Conservation (phyloP, 2,888 invertebrate genomes). For the Netelia fuscicornis region DNA sequence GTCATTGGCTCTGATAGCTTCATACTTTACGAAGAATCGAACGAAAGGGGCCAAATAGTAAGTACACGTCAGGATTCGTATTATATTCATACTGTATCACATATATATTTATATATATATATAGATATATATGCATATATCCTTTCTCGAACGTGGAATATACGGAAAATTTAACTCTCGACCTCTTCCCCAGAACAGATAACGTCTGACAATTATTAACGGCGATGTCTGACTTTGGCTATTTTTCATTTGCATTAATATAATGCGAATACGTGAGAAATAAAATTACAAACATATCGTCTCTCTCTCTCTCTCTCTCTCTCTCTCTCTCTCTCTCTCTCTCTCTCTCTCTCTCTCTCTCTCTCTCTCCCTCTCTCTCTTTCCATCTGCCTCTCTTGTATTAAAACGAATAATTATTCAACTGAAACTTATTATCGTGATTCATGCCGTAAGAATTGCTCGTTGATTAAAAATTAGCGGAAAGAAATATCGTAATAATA, state of each 20-base stretch:
- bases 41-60: slow-evolving; percentile 74
- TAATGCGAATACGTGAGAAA: neutral
- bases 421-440: too few species aligned
- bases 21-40: slow-evolving; percentile 83
- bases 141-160: slow-evolving; percentile 18
- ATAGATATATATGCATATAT: neutral
- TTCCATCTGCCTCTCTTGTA: too few species aligned
- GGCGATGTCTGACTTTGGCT: neutral
- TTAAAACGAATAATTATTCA: too few species aligned
- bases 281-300: neutral
- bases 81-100: slow-evolving; percentile 62
- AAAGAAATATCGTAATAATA: too few species aligned
- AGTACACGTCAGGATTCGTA: slow-evolving; percentile 73
- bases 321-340: too few species aligned
- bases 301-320: too few species aligned
- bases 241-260: slow-evolving; percentile 20
- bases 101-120: slow-evolving; percentile 33
- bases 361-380: too few species aligned
- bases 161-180: slow-evolving; percentile 23
- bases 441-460: too few species aligned
- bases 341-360: too few species aligned
- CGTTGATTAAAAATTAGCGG: too few species aligned
- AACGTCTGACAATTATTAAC: slow-evolving; percentile 42
- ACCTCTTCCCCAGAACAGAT: slow-evolving; percentile 17
- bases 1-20: slow-evolving; percentile 84